Evolutionary conservation across 2,113 vertebrate species (phyloP), one percentile per base, ranked within the genome.

Genomic region (Hypocryptadius cinnamomeus): DNA sequence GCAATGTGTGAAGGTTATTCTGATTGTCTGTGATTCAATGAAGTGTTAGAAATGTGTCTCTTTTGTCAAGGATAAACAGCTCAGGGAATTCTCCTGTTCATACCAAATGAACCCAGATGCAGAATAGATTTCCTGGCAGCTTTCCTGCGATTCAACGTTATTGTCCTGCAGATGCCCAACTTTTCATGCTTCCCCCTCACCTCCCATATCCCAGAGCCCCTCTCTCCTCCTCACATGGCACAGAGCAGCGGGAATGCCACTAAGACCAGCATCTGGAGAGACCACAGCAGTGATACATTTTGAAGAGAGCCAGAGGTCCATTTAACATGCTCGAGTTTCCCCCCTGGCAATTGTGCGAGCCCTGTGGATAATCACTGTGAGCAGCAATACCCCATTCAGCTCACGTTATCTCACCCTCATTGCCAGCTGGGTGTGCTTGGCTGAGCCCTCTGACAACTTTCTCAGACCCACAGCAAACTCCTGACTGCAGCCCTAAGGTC

Each of bases 11-110:
- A 93, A 96, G 92, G 92, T 78, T 96, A 77, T 93, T 94, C 68
- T 79, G 78, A 91, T 61, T 88, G 94, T 91, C 79, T 72, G 61
- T 54, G 69, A 88, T 79, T 86, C 85, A 94, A 47, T 47, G 63
- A 80, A 92, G 68, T 84, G 73, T 87, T 94, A 96, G 89, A 95
- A 94, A 92, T 24, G 70, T 73, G 59, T 68, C 87, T 85, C 54
- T 95, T 86, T 77, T 71, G 44, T 94, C 69, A 94, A 93, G 88
- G 93, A 91, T 72, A 85, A 77, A 63, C 64, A 82, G 82, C 65
- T 44, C 76, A 42, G 85, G 77, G 90, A 95, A 71, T 93, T 93
- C 82, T 96, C 78, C 87, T 33, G 37, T 74, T 71, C 60, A 22
- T 66, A 90, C 53, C 76, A 84, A 84, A 88, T 23, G 60, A 88